Percentiles rank a stretch among this genome's conserved stretches.
Evolutionary conservation across 2,797 vertebrate species (phyloP).

Genomic region (Rhinella marina): DNA sequence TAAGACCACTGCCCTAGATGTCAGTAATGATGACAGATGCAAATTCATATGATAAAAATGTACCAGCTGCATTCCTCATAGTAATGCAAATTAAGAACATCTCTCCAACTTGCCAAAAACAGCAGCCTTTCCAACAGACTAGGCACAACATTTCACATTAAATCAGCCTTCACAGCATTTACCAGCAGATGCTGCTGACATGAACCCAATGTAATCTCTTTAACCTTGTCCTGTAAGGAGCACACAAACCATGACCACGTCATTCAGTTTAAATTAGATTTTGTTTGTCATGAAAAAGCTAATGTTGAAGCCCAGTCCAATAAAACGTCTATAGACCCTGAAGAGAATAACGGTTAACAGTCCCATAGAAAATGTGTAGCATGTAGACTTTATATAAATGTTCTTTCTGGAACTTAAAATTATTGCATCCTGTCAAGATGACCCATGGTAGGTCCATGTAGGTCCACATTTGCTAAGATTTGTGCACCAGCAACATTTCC

Average conservation of each 20-base stretch:
- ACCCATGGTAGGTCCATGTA: no score
- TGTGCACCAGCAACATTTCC: no score
- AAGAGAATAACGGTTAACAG: neutral
- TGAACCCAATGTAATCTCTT: slow-evolving; percentile 90
- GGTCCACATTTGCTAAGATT: no score
- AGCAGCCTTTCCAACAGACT: slow-evolving; percentile 79
- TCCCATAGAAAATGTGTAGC: neutral
- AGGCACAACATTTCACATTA: slow-evolving; percentile 88
- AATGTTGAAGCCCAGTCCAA: slow-evolving; percentile 74
- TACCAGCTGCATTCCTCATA: slow-evolving; percentile 48
- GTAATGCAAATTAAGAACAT: slow-evolving; percentile 71
- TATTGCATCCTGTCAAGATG: neutral
- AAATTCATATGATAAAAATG: slow-evolving; percentile 23
- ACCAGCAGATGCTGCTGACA: slow-evolving; percentile 85
- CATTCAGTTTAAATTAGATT: slow-evolving; percentile 82
- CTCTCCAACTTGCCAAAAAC: slow-evolving; percentile 74
- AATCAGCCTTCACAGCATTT: slow-evolving; percentile 77
- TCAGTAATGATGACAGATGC: neutral
- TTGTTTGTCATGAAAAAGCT: slow-evolving; percentile 75
- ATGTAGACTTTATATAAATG: neutral
- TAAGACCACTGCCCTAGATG: neutral
- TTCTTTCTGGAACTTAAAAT: neutral
- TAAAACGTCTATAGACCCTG: neutral
- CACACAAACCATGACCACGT: slow-evolving; percentile 84
- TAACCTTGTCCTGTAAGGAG: slow-evolving; percentile 85